These are phyloP conservation scores for Lochmaea crataegi DNA, from an alignment of 2,888 invertebrate genomes.

Conservation along the genomic window DNA sequence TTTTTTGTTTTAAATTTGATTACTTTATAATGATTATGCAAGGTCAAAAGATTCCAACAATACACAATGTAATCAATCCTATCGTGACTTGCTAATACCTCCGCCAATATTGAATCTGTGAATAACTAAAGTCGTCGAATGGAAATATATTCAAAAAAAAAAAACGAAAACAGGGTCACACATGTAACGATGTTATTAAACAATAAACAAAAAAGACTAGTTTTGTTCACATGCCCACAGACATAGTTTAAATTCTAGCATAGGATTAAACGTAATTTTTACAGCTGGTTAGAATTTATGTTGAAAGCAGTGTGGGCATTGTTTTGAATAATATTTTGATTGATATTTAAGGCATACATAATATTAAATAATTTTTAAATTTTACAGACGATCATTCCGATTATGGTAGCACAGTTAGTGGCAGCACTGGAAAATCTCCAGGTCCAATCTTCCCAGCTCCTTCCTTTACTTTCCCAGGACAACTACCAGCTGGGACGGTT, in stretches of 20 bases:
- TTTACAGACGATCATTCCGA: constrained; percentile 76
- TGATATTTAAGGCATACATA: not conserved
- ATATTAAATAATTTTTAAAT: constrained; percentile 11
- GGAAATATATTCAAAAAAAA: no score
- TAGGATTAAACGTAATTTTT: not conserved
- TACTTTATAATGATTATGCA: not conserved
- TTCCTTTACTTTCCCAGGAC: constrained; percentile 80
- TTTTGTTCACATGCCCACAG: constrained; percentile 8
- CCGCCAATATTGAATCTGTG: not conserved
- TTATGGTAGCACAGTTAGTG: constrained; percentile 74
- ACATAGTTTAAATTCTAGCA: constrained; percentile 11
- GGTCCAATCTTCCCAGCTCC: constrained; percentile 75
- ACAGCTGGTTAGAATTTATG: not conserved
- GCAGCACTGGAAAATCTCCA: constrained; percentile 74
- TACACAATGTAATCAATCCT: not conserved
- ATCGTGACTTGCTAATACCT: not conserved
- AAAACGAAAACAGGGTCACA: not conserved
- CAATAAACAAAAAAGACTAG: constrained; percentile 4
- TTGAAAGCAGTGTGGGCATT: constrained; percentile 18
- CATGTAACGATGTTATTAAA: constrained; percentile 1
- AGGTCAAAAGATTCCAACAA: not conserved
- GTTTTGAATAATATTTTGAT: constrained; percentile 16
- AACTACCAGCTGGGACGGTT: constrained; percentile 71
- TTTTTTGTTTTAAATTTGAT: not conserved
- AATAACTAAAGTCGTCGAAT: not conserved